Evolutionary conservation across 2,888 invertebrate species (phyloP).

Genomic region (Keiferia lycopersicella): DNA sequence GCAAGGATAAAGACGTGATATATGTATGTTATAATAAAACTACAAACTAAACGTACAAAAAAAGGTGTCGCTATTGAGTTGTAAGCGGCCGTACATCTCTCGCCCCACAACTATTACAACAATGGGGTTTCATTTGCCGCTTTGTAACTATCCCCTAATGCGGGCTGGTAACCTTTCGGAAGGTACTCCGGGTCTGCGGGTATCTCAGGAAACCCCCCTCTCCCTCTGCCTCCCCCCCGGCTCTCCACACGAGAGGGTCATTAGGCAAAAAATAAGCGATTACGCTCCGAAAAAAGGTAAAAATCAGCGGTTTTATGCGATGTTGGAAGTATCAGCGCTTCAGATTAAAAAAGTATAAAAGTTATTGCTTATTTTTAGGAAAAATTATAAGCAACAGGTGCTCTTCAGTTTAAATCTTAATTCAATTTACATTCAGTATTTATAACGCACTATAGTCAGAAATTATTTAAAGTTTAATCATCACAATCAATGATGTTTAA

Average conservation of each 20-base stretch:
- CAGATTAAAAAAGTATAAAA: slow-evolving; percentile 1
- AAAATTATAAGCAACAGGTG: no score
- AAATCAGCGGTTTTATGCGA: slow-evolving; percentile 34
- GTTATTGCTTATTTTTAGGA: no score
- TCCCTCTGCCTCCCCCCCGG: slow-evolving; percentile 31
- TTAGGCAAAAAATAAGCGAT: slow-evolving; percentile 69
- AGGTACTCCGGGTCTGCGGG: slow-evolving; percentile 48
- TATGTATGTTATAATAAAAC: no score
- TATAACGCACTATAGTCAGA: no score
- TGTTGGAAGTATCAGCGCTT: slow-evolving; percentile 18
- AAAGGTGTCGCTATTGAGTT: slow-evolving; percentile 11
- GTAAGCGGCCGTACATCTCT: slow-evolving; percentile 31
- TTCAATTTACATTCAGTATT: no score
- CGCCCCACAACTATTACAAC: slow-evolving; percentile 34
- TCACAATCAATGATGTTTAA: no score
- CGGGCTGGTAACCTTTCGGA: slow-evolving; percentile 56
- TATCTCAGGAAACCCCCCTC: slow-evolving; percentile 52
- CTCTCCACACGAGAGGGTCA: slow-evolving; percentile 51
- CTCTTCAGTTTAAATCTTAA: no score
- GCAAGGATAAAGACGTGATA: no score
- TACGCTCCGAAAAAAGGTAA: slow-evolving; percentile 53
- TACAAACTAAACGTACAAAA: neutral
- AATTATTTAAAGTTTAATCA: no score
- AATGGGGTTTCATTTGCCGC: slow-evolving; percentile 47
- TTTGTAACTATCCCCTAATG: slow-evolving; percentile 56